A percentile compares a stretch with the other conserved stretches of the same genome.
phyloP scores from a whole-genome alignment of 2,113 vertebrate species.

The Mormyrus lacerda region DNA sequence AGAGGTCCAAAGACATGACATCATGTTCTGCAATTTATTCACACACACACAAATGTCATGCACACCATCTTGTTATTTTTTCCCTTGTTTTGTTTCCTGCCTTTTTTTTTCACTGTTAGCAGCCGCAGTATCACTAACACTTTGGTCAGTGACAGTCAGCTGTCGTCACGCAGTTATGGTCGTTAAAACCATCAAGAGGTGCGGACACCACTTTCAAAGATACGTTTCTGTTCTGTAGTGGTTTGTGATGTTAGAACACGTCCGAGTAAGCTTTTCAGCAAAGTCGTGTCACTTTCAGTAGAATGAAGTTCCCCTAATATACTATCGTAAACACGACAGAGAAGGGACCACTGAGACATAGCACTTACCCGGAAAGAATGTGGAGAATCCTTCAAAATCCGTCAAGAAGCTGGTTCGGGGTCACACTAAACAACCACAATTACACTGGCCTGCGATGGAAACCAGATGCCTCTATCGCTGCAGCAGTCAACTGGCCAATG shows the following conservation, averaged over 20 bases:
- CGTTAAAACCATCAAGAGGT: background rate
- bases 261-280: background rate
- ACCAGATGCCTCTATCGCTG: constrained; percentile 38
- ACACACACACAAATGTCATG: too few species aligned
- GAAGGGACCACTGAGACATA: background rate
- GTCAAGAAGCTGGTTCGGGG: constrained; percentile 31
- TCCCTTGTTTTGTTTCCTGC: background rate
- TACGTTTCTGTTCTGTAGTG: too few species aligned
- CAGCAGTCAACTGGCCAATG: constrained; percentile 26
- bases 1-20: constrained; percentile 42
- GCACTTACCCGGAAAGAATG: constrained; percentile 37
- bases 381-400: constrained; percentile 34
- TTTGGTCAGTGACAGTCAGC: background rate
- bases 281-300: background rate
- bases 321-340: background rate
- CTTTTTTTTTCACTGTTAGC: background rate
- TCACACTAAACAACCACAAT: constrained; percentile 37
- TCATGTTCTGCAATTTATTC: constrained; percentile 26
- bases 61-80: background rate
- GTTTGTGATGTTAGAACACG: background rate
- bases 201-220: background rate
- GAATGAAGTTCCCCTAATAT: background rate
- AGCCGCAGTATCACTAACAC: background rate
- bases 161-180: background rate
- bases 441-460: constrained; percentile 35